Evolutionary conservation across 2,888 invertebrate genomes (phyloP), one percentile per base, ranked within the genome.

Genomic region (Thysanoteuthis rhombus): DNA sequence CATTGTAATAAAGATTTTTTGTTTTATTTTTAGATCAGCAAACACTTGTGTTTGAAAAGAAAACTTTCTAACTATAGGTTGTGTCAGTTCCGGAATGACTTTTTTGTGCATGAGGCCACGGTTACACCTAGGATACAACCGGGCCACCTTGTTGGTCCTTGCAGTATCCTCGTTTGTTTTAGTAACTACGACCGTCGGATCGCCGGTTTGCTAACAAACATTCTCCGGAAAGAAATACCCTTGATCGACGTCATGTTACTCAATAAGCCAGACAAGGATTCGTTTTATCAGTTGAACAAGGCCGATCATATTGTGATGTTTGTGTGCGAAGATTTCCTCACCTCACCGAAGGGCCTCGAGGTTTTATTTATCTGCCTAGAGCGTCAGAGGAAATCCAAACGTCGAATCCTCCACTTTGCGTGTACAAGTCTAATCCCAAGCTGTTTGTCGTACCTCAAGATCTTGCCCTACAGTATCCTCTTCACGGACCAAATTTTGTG

Each of bases 341-440:
- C 94, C n/a, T 95, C 95, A 19, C 93, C 94, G 28, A 94, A 95
- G 90, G 95, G 95, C 28, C 94, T 96, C 93, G 95, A 96, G 89
- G 96, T 96, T 93, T 95, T 97, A 8, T 95, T 96, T 93, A 94
- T 96, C 5, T 95, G 96, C 12, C 94, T 96, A 6, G 94, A 95
- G 92, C 94, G 96, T 90, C 96, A 96, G 93, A 93, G 96, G 47
- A 94, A 94, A n/a, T 93, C 93, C 19, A 93, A 92, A 36, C 94
- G 93, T 45, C 92, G 93, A 6, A 92, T 96, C 0, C 39, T 96
- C 45, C 96, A 96, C 93, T 94, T 95, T 47, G 94, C 96, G 28
- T 94, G 95, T 40, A 94, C 94, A 0, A 92, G 92, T 5, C n/a
- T 92, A 0, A 90, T 95, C 6, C 92, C 93, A 32, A 92, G 93